Base-by-base conservation (phyloP, 2,888 invertebrate species). In the Xanthia togata region DNA sequence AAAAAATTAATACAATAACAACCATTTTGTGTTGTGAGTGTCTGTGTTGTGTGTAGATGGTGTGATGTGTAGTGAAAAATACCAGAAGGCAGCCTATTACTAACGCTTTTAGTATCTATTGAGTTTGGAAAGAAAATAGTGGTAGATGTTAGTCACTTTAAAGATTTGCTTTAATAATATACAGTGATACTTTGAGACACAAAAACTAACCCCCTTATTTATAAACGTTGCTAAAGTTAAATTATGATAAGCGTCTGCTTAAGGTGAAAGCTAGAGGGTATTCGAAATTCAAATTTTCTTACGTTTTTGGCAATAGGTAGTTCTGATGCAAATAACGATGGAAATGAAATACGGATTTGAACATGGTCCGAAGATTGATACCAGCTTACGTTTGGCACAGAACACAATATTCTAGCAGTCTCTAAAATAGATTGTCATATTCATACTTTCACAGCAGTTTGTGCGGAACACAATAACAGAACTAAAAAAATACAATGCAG, bases 401-500 rank as follows among this genome's bases (percentile, higher is more conserved):
- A 67, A 26, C 69, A 23, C 1, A 47, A 64, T 47, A n/a, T n/a
- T 12, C 17, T 4, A n/a, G 26, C 26, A 41, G n/a, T n/a, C 1
- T 57, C 1, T 31, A 23, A 38, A 50, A 53, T n/a, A 63, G 50
- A 26, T 81, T 75, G 35, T 59, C 6, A 17, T 26, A 82, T 81
- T 69, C 4, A 65, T 76, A 76, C 77, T 0, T 26, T 57, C 5
- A 26, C 41, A 68, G n/a, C 64, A 53, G 64, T 38, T 31, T 55
- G 35, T 59, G 57, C 44, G 55, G 63, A 75, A 68, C 57, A 53
- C 76, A 63, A 76, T 69, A 76, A 55, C 68, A 70, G 23, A 55
- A 76, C 77, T 65, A 82, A 76, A 79, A 76, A 79, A 82, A 67
- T 65, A 76, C 23, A 67, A 57, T 26, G 26, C 50, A 6, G n/a